Base-by-base conservation (phyloP, 2,888 invertebrate genomes). In the Caradrina kadenii region DNA sequence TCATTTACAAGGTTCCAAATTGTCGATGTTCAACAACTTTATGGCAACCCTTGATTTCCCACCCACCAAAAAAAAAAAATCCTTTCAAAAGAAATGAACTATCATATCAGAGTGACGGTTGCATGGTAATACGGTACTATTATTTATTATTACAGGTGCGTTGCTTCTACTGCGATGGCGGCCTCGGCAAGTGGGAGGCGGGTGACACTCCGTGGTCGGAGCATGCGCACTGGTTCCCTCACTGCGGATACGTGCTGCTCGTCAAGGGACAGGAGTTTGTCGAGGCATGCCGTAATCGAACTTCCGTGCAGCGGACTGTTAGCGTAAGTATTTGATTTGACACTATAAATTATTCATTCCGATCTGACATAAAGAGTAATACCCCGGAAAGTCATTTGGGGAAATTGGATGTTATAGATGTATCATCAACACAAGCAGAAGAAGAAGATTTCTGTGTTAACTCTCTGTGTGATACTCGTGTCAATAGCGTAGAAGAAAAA, bases 131-230 rank as follows among this genome's bases (percentile, higher is more conserved):
- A 10, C 2, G 17, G 45, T 17, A 55, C 1, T 7, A 26, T 26
- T 39, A 56, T 63, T 13, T 49, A 60, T 17, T 35, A 21, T 69
- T 65, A 0, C 90, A 97, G 93, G 98, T 98, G 42, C 97, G 98
- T 67, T 99, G 99, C 92, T 99, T 99, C 94, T 98, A 98, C 94
- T 99, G 99, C 92, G 98, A 98, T 91, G 99, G 99, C 54, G 99
- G 99, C 0, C 95, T 99, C 59, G 96, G 98, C 80, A 97, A 98
- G 89, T 99, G 99, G 99, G 98, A 98, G 91, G 97, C 97, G 50
- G 97, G 97, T 21, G 99, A 99, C 91, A 98, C 98, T 88, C 99
- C 99, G 0, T 99, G 99, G 99, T 96, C 97, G 64, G 99, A 99
- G 89, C 99, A 99, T 94, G 99, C 98, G 15, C 97, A 97, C 85